These are phyloP conservation scores for Trimorus sp. DNA, from an alignment of 2,888 invertebrate genomes.

Conservation along the genomic window DNA sequence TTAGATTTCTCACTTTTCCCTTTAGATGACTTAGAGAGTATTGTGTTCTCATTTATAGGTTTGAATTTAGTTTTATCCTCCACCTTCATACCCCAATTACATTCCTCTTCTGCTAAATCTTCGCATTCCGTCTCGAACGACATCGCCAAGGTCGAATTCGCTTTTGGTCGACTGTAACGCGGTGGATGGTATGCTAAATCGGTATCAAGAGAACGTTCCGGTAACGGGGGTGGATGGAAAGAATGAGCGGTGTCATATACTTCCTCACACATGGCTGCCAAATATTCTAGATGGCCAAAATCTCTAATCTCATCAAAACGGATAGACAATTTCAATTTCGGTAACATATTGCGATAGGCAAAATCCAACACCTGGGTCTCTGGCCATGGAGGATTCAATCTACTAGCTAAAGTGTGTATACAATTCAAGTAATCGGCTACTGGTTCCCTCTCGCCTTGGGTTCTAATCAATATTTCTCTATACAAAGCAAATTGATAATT, in stretches of 20 bases:
- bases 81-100: no score
- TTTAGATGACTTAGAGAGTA: no score
- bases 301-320: not conserved
- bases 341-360: not conserved
- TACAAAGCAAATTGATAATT: not conserved
- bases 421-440: not conserved
- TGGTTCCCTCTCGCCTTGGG: not conserved
- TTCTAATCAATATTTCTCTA: not conserved
- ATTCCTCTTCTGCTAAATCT: no score
- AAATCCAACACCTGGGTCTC: not conserved
- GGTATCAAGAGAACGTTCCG: not conserved
- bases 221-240: not conserved
- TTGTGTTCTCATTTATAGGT: no score
- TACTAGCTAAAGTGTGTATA: not conserved
- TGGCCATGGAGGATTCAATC: not conserved
- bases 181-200: conserved; percentile 3
- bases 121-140: no score
- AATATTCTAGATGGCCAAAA: not conserved
- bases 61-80: no score
- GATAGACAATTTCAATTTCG: not conserved
- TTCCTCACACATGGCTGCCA: not conserved
- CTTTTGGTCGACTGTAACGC: no score
- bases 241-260: not conserved
- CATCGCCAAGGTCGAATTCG: no score
- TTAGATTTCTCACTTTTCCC: no score